Evolutionary conservation across 2,113 vertebrate genomes (phyloP).

Genomic region (Phodopus roborovskii): DNA sequence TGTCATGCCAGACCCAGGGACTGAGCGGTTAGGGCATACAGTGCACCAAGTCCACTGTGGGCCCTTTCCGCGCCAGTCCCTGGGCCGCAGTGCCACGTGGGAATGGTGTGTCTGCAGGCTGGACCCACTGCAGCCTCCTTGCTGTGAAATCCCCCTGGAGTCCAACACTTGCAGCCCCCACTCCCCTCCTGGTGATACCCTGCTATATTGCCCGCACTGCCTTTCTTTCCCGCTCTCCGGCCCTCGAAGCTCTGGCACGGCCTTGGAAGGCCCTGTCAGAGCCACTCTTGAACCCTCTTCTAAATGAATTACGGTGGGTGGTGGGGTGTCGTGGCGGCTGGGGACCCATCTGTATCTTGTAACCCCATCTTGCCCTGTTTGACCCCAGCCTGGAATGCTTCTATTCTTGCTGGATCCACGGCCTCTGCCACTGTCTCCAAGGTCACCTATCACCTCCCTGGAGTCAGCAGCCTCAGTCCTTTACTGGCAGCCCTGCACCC

Average conservation of each 20-base stretch:
- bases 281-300: background rate
- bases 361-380: background rate
- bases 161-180: background rate
- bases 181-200: background rate
- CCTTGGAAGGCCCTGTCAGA: background rate
- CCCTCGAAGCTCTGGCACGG: background rate
- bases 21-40: slow-evolving; percentile 5
- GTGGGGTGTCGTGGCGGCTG: slow-evolving; percentile 67
- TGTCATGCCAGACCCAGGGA: slow-evolving; percentile 35
- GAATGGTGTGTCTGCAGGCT: background rate
- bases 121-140: slow-evolving; percentile 64
- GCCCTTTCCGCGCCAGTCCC: slow-evolving; percentile 42
- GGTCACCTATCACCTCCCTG: slow-evolving; percentile 1
- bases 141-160: slow-evolving; percentile 61
- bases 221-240: slow-evolving; percentile 57
- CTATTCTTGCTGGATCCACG: background rate
- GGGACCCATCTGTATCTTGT: slow-evolving; percentile 34
- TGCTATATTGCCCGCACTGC: slow-evolving; percentile 20
- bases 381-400: background rate
- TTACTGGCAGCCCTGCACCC: background rate
- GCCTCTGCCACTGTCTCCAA: slow-evolving; percentile 16
- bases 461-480: background rate
- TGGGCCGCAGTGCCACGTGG: slow-evolving; percentile 65
- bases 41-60: slow-evolving; percentile 36
- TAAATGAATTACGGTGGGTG: slow-evolving; percentile 72